These are phyloP conservation scores for Sapajus apella DNA, from an alignment of 2,113 vertebrate genomes.

Conservation along the genomic window DNA sequence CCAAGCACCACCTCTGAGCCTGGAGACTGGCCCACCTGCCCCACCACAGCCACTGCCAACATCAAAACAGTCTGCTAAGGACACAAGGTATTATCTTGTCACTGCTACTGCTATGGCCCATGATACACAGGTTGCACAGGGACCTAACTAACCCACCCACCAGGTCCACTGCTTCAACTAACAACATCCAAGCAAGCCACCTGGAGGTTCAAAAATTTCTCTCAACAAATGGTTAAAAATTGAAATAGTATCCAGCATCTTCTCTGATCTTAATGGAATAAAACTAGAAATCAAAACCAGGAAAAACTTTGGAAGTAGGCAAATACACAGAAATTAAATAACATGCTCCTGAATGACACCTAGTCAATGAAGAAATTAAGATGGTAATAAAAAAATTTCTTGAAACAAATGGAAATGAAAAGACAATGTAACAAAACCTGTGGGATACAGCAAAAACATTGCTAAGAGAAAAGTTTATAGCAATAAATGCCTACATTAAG, in stretches of 20 bases:
- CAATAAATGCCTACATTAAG: background rate
- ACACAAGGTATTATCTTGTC: background rate
- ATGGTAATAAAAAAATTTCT: background rate
- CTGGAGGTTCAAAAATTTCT: background rate
- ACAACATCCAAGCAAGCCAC: background rate
- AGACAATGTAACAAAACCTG: background rate
- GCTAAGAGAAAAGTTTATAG: background rate
- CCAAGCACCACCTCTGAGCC: background rate
- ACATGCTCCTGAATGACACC: background rate
- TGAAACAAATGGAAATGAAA: background rate
- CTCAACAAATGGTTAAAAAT: background rate
- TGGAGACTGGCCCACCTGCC: background rate
- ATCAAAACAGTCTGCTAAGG: background rate
- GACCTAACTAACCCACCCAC: background rate
- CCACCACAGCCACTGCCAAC: background rate
- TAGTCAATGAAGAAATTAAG: background rate
- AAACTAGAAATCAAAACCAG: background rate
- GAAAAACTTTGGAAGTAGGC: background rate
- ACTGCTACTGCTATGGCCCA: background rate
- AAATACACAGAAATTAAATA: background rate
- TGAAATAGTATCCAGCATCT: background rate
- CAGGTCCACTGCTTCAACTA: background rate
- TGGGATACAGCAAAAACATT: background rate
- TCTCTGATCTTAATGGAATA: background rate
- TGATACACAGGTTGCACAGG: background rate